These are phyloP conservation scores for Lemur catta DNA, from an alignment of 2,797 vertebrate genomes.

Conservation along the genomic window DNA sequence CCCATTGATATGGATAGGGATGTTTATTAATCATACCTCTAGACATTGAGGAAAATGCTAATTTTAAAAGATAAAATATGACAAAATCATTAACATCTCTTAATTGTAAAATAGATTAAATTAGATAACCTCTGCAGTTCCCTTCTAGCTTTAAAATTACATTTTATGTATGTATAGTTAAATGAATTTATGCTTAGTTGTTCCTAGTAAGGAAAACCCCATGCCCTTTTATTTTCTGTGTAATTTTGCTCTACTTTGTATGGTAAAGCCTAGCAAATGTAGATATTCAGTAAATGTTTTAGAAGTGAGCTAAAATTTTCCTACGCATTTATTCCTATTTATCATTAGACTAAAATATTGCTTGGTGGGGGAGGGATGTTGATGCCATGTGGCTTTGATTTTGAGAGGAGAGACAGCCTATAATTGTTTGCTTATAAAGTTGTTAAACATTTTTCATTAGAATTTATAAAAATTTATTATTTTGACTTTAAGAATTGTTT, in stretches of 20 bases:
- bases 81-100: not conserved
- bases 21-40: slow-evolving; percentile 42
- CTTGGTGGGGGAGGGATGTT: not conserved
- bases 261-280: not conserved
- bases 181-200: not conserved
- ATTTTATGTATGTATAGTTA: not conserved
- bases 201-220: not conserved
- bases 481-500: slow-evolving; percentile 9
- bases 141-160: slow-evolving; percentile 9
- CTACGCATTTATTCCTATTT: not conserved
- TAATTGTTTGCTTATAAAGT: slow-evolving; percentile 36
- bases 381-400: not conserved
- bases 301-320: slow-evolving; percentile 12
- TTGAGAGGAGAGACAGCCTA: not conserved
- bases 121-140: not conserved
- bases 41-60: not conserved
- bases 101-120: slow-evolving; percentile 32
- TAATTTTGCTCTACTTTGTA: not conserved
- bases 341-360: not conserved
- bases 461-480: slow-evolving; percentile 25
- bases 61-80: not conserved
- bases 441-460: not conserved
- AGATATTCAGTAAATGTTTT: slow-evolving; percentile 19
- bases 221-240: slow-evolving; percentile 13
- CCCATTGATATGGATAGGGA: not conserved